Evolutionary conservation across 2,113 vertebrate species (phyloP), one percentile per base, ranked within the genome.

Genomic region (Limanda limanda): DNA sequence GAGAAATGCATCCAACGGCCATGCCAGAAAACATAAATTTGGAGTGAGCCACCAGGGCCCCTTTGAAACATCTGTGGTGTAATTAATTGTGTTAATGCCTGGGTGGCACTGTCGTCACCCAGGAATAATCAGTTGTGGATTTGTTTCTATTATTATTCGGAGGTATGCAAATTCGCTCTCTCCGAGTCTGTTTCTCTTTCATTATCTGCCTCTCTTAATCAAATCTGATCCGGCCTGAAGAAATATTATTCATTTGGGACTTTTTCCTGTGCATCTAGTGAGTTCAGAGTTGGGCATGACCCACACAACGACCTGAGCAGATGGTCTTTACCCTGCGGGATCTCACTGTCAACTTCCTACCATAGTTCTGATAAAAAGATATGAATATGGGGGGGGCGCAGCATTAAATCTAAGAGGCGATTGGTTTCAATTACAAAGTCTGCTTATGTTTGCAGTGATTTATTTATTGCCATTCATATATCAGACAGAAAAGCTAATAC

Each of bases 11-110:
- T 88, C 81, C 76, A 86, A 89, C 83, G 83, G 83, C 80, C 79
- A 90, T 85, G 94, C 89, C 92, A 93, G 94, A 95, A 95, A 93
- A 93, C 92, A 94, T 94, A 94, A 94, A 95, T 93, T 94, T 12
- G 61, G 68, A 91, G 81, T 7, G 74, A 90, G 86, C 81, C 91
- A 88, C 82, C 86, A 87, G 87, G 90, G 92, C 88, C 84, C 89
- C 85, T 87, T 71, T 84, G 87, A 89, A 93, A 94, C 89, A 94
- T 95, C 92, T 95, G 93, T 83, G 92, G 88, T 81, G 76, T 92
- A 93, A 94, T 89, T 74, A 92, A 93, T 91, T 93, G 87, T 66
- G 83, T 7, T 84, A 78, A 90, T 81, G 85, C 92, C 87, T 86
- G 88, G 92, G 89, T 90, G 91, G 90, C 90, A 88, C 90, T 92